Conservation (phyloP, 2,888 invertebrate genomes). For the Eupithecia inturbata region DNA sequence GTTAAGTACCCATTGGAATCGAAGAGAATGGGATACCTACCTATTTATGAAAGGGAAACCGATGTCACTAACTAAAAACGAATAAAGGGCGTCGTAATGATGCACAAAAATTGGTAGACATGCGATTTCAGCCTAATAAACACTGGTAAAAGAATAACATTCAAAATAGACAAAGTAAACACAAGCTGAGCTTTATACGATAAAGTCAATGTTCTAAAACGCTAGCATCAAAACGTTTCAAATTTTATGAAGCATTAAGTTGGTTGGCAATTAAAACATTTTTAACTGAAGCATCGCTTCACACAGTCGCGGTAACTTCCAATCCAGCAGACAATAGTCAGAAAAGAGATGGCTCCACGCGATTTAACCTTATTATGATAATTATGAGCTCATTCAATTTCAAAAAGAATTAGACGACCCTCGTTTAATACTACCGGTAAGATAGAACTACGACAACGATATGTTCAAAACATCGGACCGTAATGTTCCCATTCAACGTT, state of each 20-base stretch:
- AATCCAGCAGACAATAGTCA: slow-evolving; percentile 9
- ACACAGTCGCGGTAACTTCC: background rate
- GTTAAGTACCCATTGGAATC: background rate
- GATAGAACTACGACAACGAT: background rate
- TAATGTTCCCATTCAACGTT: background rate
- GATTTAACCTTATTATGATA: slow-evolving; percentile 10
- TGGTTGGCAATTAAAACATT: slow-evolving; percentile 71
- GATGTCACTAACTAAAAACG: background rate
- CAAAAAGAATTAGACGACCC: background rate
- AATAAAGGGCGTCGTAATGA: background rate
- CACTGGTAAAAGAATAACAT: background rate
- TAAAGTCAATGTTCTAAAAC: slow-evolving; percentile 63
- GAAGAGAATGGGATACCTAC: background rate
- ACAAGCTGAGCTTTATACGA: slow-evolving; percentile 23
- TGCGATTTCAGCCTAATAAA: background rate
- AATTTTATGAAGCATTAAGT: slow-evolving; percentile 81
- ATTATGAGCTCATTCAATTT: slow-evolving; percentile 7
- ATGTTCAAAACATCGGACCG: background rate
- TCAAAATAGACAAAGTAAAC: slow-evolving; percentile 1
- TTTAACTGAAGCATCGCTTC: slow-evolving; percentile 59
- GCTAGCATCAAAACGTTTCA: slow-evolving; percentile 66
- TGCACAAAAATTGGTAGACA: background rate
- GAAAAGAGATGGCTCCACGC: slow-evolving; percentile 1
- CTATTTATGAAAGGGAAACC: background rate
- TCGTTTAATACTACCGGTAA: background rate